Percentiles rank a stretch among this genome's conserved stretches.
Evolutionary conservation across 2,888 invertebrate species (phyloP).

Genomic region (Zaprionus bogoriensis): DNA sequence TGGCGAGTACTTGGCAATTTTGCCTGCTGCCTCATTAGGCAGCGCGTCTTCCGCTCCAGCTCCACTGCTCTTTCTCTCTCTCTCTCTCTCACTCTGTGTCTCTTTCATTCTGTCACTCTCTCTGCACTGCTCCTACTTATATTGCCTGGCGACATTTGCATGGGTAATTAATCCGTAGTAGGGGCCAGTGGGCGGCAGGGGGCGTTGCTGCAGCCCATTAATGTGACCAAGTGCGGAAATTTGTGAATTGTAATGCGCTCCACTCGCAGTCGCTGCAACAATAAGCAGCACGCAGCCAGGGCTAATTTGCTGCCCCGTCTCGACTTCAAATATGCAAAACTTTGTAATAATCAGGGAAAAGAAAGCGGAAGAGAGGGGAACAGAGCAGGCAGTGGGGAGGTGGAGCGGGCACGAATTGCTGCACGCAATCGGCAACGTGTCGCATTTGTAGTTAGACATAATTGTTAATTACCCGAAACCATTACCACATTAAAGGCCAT

Average conservation of each 20-base stretch:
- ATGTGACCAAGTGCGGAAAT: constrained; percentile 46
- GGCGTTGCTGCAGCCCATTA: constrained; percentile 2
- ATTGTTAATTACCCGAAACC: constrained; percentile 78
- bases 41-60: not conserved
- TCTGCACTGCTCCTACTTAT: not conserved
- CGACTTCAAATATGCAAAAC: constrained; percentile 73
- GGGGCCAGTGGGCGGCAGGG: too few relatives aligned
- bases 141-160: constrained; percentile 54
- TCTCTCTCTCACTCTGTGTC: not conserved
- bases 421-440: constrained; percentile 77
- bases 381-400: not conserved
- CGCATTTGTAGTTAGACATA: constrained; percentile 79
- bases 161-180: constrained; percentile 71
- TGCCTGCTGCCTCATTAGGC: constrained; percentile 23
- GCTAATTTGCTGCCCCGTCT: constrained; percentile 60
- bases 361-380: constrained; percentile 11
- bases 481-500: constrained; percentile 79
- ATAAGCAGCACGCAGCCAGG: constrained; percentile 70
- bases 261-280: constrained; percentile 64
- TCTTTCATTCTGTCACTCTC: not conserved
- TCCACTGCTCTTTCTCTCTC: not conserved
- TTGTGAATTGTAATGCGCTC: constrained; percentile 66
- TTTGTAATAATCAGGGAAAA: constrained; percentile 63
- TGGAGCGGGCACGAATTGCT: not conserved
- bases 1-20: not conserved